Base-by-base conservation (phyloP, 2,888 invertebrate species). In the Mesoligia furuncula region DNA sequence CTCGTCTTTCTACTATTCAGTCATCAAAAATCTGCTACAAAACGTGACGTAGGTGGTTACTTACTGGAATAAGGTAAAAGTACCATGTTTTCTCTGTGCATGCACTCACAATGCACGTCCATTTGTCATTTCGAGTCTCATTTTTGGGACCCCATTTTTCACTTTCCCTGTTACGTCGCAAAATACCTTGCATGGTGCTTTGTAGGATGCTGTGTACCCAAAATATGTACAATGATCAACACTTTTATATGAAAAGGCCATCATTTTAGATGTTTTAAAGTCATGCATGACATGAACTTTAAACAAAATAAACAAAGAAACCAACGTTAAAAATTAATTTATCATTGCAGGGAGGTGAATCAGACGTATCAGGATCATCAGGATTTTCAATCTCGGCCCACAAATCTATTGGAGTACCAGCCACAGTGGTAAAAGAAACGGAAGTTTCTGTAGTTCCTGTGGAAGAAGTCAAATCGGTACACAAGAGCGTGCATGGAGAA, bases 311-410 rank as follows among this genome's bases (percentile, higher is more conserved):
- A 24, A 36, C 0, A 0, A 31, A 15, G n/a, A 15, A 48, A 59
- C 2, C 74, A 15, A 39, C n/a, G 1, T 27, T 51, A 71, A 45
- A 77, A 39, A 59, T 13, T 7, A 54, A 1, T 45, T 61, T 75
- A 42, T 78, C 6, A 77, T 85, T 88, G 72, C 90, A 96, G 96
- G 94, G 93, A 62, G 95, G 95, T 39, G 92, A 93, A 84, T 85
- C 93, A 7, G 90, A 89, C 13, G 87, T 78, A 45, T 90, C 88
- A 70, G 95, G 93, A 75, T 90, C 93, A 65, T 88, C 92, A 68
- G 94, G 94, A 86, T 92, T 91, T 83, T 88, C 91, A 11, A 93
- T 92, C 66, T 91, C 93, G 65, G 92, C 93, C 51, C 90, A 90
- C 42, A 93, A 94, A 81, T 90, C 93, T n/a, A 86, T 90, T 79